A percentile compares a stretch with the other conserved stretches of the same genome.
Conservation (phyloP, 2,888 invertebrate genomes). For the Lacanobia oleracea region DNA sequence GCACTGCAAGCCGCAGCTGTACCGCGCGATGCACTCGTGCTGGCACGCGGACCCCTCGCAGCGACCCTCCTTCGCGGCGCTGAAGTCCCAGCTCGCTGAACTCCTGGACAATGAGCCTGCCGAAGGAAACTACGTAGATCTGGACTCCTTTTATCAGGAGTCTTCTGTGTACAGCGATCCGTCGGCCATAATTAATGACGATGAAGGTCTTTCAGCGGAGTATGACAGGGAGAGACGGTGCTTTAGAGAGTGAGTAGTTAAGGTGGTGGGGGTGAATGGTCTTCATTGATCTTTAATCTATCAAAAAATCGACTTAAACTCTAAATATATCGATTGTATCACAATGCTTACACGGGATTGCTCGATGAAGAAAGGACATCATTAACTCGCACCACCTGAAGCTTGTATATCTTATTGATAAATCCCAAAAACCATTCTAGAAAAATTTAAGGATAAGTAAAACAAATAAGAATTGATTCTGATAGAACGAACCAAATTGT, state of each 20-base stretch:
- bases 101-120: conserved; percentile 91
- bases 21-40: conserved; percentile 89
- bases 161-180: conserved; percentile 91
- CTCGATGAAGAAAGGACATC: background rate
- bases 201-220: conserved; percentile 87
- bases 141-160: conserved; percentile 92
- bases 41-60: conserved; percentile 93
- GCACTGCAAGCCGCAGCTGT: conserved; percentile 93
- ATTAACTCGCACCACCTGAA: conserved; percentile 10
- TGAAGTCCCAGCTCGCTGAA: conserved; percentile 91
- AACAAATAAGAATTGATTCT: too few relatives aligned
- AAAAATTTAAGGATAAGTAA: too few relatives aligned
- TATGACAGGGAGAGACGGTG: conserved; percentile 85
- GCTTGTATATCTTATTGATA: background rate
- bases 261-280: conserved; percentile 18
- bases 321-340: too few relatives aligned
- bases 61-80: conserved; percentile 93
- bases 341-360: background rate
- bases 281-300: background rate
- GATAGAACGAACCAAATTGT: background rate
- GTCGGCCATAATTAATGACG: conserved; percentile 88
- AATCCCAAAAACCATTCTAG: background rate
- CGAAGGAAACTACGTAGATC: conserved; percentile 92
- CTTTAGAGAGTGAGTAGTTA: conserved; percentile 84
- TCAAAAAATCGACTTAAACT: background rate